Evolutionary conservation across 1,140 invertebrate genomes (phyloP).

Genomic region (Lineus longissimus): DNA sequence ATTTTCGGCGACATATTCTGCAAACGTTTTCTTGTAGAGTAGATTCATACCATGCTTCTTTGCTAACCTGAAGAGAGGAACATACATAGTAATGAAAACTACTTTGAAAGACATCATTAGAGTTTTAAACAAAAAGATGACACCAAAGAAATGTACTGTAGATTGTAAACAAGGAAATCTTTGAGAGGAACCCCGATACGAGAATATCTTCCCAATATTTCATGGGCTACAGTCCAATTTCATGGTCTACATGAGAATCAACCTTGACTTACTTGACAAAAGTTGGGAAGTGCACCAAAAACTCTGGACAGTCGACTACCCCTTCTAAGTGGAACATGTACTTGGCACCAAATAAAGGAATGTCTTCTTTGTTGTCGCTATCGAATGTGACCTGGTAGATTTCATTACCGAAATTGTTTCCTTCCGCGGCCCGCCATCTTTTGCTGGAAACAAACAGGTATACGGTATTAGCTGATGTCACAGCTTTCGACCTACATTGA

Average conservation of each 20-base stretch:
- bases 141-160: constrained; percentile 36
- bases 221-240: not conserved
- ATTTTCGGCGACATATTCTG: constrained; percentile 73
- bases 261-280: constrained; percentile 64
- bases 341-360: constrained; percentile 91
- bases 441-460: constrained; percentile 55
- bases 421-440: constrained; percentile 60
- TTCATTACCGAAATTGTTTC: constrained; percentile 78
- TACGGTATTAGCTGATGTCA: no score
- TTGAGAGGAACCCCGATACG: not conserved
- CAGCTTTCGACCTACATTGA: no score
- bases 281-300: constrained; percentile 88
- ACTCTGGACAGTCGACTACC: constrained; percentile 97
- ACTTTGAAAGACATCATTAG: not conserved
- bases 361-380: constrained; percentile 62
- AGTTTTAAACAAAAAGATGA: no score
- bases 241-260: not conserved
- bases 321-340: constrained; percentile 95
- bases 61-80: constrained; percentile 62
- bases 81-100: constrained; percentile 30
- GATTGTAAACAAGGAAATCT: constrained; percentile 2
- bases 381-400: constrained; percentile 77
- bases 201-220: not conserved
- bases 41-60: constrained; percentile 77
- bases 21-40: constrained; percentile 70